A percentile compares a stretch with the other conserved stretches of the same genome.
These are phyloP conservation scores for Bruchidius siliquastri DNA, from an alignment of 2,888 invertebrate species.

Conservation along the genomic window DNA sequence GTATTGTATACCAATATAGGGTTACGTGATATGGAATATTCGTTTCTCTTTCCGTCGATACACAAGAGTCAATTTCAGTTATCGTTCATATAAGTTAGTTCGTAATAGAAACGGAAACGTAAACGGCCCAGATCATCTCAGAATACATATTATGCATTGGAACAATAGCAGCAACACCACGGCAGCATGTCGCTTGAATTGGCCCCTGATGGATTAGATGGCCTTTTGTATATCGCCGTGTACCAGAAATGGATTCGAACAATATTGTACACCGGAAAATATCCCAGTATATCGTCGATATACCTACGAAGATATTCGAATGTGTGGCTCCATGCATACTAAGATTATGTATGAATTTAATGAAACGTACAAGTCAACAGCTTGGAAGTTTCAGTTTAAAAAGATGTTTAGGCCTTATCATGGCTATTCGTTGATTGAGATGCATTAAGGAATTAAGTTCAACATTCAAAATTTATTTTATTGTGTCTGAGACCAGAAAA, in stretches of 20 bases:
- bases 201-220: not conserved
- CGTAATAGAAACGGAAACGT: not conserved
- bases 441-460: too few species aligned
- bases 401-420: too few species aligned
- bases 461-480: too few species aligned
- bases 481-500: too few species aligned
- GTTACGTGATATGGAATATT: too few species aligned
- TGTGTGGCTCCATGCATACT: not conserved
- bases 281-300: not conserved
- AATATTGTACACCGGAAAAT: not conserved
- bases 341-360: not conserved
- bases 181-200: not conserved
- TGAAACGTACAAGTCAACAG: too few species aligned
- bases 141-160: not conserved
- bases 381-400: too few species aligned
- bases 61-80: not conserved
- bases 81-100: not conserved
- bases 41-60: not conserved
- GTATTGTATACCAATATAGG: too few species aligned
- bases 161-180: not conserved
- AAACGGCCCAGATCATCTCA: not conserved
- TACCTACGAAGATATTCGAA: not conserved
- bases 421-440: too few species aligned
- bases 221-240: not conserved
- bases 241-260: not conserved